These are phyloP conservation scores for Carettochelys insculpta DNA, from an alignment of 2,113 vertebrate genomes.

Conservation along the genomic window DNA sequence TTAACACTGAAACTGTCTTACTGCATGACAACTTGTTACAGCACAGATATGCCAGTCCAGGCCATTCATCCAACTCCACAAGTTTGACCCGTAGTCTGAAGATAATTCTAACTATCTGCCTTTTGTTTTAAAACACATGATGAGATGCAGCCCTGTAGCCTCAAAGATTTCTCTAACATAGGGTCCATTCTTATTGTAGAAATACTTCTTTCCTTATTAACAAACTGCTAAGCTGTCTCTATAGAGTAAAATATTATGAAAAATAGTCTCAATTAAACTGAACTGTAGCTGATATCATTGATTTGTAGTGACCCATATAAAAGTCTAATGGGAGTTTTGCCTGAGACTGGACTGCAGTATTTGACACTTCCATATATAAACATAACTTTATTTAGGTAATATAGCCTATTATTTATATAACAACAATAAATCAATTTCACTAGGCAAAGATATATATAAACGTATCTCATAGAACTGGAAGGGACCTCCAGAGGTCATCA, in stretches of 20 bases:
- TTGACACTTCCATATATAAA: neutral
- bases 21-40: neutral
- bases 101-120: neutral
- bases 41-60: neutral
- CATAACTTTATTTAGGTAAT: neutral
- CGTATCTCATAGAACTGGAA: too few relatives aligned
- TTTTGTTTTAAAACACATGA: neutral
- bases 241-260: conserved; percentile 1
- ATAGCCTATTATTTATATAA: neutral
- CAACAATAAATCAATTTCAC: neutral
- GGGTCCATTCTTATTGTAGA: neutral
- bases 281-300: conserved; percentile 13
- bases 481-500: too few relatives aligned
- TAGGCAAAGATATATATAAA: too few relatives aligned
- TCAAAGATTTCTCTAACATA: neutral
- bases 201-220: neutral
- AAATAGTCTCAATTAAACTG: neutral
- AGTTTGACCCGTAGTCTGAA: neutral
- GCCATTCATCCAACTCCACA: neutral
- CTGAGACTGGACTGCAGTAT: neutral
- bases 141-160: neutral
- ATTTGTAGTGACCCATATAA: conserved; percentile 12
- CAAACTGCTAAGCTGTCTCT: conserved; percentile 18
- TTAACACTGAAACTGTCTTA: neutral
- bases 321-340: neutral